Evolutionary conservation across 2,113 vertebrate species (phyloP), one percentile per base, ranked within the genome.

Genomic region (Piaya cayana): DNA sequence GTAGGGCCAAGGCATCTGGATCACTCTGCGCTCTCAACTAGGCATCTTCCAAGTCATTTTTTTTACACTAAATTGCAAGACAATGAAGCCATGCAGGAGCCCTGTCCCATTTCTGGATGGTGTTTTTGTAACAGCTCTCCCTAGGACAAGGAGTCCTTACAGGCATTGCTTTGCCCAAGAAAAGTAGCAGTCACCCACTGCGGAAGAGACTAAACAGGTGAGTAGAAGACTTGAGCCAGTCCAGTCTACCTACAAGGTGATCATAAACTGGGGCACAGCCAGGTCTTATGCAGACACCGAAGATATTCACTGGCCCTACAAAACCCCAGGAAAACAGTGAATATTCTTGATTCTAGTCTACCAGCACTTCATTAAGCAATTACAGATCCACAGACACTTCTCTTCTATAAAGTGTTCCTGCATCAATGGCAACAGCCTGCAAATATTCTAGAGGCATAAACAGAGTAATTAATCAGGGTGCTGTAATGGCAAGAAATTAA

Each of bases 401-500:
- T 85, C 36, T 42, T 72, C 82, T 91, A 52, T 69, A 72, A 85
- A 91, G 82, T 30, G 27, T 79, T 86, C 87, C 70, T 5, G 3
- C 78, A 87, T 91, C 91, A 94, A 55, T 63, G 78, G 87, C 74
- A 95, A 74, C 62, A 86, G 75, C 59, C 88, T 86, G 86, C 80
- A 95, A 97, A 95, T 92, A 97, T 96, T 97, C 91, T 56, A 86
- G 91, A 88, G 72, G 80, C 88, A 93, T 92, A 92, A 92, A 95
- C 87, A 94, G 86, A 79, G 82, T 82, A 93, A 96, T 93, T 95
- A 87, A 95, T 94, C 77, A 94, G 89, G 64, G 67, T 58, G 74
- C 91, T 82, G 42, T 80, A 94, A 96, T 29, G 87, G 94, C 74
- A 88, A 80, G 93, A 92, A 95, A 95, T 95, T 91, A 96, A 72